A percentile compares a stretch with the other conserved stretches of the same genome.
phyloP scores from a whole-genome alignment of 2,888 invertebrate species.

The Heliconius ismenius region DNA sequence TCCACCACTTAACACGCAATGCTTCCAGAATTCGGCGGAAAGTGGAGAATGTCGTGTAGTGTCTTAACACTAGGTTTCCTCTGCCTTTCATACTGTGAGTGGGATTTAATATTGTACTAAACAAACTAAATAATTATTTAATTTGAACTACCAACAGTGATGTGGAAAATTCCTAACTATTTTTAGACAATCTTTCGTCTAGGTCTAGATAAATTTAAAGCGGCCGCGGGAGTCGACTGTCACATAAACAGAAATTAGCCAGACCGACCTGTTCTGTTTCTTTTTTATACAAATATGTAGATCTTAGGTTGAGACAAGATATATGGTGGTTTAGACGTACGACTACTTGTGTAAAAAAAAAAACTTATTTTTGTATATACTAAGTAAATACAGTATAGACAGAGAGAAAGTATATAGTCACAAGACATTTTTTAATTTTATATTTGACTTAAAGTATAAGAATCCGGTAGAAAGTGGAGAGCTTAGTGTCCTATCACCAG shows the following conservation, averaged over 20 bases:
- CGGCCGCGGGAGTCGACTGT: constrained; percentile 26
- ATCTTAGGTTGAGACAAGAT: constrained; percentile 25
- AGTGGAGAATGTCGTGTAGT: too few species aligned
- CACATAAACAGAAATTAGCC: constrained; percentile 37
- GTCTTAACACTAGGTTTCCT: too few species aligned
- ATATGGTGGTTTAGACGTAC: neutral
- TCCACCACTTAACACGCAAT: too few species aligned
- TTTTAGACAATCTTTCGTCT: constrained; percentile 31
- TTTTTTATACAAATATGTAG: constrained; percentile 25
- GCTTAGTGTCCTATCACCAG: too few species aligned
- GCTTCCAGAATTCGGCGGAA: too few species aligned
- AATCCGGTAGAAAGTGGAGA: too few species aligned
- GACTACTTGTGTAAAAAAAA: too few species aligned
- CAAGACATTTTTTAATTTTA: too few species aligned
- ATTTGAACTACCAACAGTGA: neutral
- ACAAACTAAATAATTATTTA: neutral
- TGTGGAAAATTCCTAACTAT: constrained; percentile 29
- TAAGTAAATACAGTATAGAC: neutral
- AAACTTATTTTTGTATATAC: too few species aligned
- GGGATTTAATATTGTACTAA: neutral
- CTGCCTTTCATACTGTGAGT: neutral
- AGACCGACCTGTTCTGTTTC: constrained; percentile 22
- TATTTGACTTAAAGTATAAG: too few species aligned
- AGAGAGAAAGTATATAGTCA: neutral
- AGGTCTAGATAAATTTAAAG: constrained; percentile 23